These are phyloP conservation scores for Amblyteles armatorius DNA, from an alignment of 2,888 invertebrate genomes.

Conservation along the genomic window DNA sequence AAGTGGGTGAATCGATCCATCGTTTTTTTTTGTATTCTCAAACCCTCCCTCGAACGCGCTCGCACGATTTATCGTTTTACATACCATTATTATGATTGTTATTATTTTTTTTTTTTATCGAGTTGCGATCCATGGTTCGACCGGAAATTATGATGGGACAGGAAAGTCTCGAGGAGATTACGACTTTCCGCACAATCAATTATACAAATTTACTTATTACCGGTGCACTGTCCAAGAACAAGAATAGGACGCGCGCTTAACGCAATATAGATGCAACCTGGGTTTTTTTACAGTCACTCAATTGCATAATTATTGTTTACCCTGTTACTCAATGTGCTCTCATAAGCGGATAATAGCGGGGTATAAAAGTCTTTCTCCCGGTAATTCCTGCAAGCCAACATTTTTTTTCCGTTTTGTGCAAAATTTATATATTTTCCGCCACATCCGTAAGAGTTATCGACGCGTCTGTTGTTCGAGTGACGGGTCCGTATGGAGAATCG, in stretches of 20 bases:
- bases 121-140: not conserved
- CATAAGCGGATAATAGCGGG: not conserved
- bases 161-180: not conserved
- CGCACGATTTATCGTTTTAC: not conserved
- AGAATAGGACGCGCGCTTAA: not conserved
- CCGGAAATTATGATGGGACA: not conserved
- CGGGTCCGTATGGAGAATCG: conserved; percentile 6
- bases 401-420: conserved; percentile 9
- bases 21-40: not conserved
- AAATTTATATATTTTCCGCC: conserved; percentile 26
- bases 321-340: not conserved
- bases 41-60: not conserved
- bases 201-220: no score
- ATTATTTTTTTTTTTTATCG: not conserved
- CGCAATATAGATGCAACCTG: not conserved
- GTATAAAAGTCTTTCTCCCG: conserved; percentile 5
- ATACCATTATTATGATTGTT: not conserved
- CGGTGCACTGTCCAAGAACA: no score
- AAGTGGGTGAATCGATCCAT: conserved; percentile 48
- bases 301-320: not conserved
- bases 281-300: not conserved
- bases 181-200: not conserved
- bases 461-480: conserved; percentile 3
- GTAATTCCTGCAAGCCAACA: not conserved
- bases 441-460: not conserved